A percentile compares a stretch with the other conserved stretches of the same genome.
These are phyloP conservation scores for Nixonia krombeini DNA, from an alignment of 1,140 invertebrate species.

Conservation along the genomic window DNA sequence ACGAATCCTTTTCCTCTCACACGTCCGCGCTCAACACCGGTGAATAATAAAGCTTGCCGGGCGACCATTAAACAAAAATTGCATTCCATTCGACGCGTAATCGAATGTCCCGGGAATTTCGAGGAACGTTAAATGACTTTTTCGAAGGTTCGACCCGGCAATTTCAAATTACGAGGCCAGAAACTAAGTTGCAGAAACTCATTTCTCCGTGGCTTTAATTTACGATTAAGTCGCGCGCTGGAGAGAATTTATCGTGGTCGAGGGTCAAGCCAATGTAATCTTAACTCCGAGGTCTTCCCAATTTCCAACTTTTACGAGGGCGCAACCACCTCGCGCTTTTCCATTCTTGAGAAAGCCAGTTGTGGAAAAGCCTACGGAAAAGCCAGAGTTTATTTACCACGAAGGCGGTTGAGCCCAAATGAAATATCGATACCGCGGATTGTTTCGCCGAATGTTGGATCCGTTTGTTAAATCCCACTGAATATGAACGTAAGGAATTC, in stretches of 20 bases:
- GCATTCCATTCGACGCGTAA: neutral
- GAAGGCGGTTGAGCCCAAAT: no score
- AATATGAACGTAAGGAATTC: no score
- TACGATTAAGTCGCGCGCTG: conserved; percentile 45
- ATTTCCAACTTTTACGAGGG: conserved; percentile 45
- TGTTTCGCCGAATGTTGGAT: no score
- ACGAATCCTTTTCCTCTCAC: no score
- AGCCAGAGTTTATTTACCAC: neutral
- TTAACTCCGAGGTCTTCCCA: conserved; percentile 41
- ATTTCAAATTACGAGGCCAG: conserved; percentile 37
- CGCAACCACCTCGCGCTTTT: conserved; percentile 24
- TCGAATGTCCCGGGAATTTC: conserved; percentile 13
- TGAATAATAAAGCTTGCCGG: neutral
- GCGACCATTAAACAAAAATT: neutral
- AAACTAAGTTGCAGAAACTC: conserved; percentile 47
- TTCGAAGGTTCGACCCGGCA: conserved; percentile 32
- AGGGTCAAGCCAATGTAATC: conserved; percentile 50
- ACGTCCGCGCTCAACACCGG: neutral
- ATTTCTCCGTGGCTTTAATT: conserved; percentile 49
- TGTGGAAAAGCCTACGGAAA: conserved; percentile 1
- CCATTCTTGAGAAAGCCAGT: no score
- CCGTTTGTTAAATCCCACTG: no score
- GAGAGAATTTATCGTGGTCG: conserved; percentile 45
- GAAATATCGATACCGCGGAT: no score
- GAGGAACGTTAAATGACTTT: conserved; percentile 25